Percentiles rank a stretch among this genome's conserved stretches.
phyloP scores from a whole-genome alignment of 2,113 vertebrate genomes.

The Phodopus roborovskii region DNA sequence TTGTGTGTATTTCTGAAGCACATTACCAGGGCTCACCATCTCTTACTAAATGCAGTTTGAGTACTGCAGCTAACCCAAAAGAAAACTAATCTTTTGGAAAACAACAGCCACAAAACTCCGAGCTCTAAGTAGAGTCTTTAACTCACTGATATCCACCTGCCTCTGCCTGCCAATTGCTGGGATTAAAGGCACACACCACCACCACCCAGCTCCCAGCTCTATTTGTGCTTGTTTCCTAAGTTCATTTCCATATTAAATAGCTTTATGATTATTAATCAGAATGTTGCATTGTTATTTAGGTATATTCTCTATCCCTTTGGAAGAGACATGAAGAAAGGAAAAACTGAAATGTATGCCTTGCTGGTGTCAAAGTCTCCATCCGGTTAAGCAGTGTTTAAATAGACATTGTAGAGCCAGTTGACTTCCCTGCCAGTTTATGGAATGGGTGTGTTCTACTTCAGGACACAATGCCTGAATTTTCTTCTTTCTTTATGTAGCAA shows the following conservation, averaged over 20 bases:
- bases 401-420: neutral
- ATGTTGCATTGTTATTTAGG: neutral
- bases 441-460: neutral
- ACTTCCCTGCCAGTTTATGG: neutral
- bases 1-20: neutral
- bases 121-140: neutral
- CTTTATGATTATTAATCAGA: neutral
- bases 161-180: too few relatives aligned
- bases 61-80: neutral
- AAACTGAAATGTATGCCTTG: neutral
- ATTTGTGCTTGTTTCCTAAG: neutral
- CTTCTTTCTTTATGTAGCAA: neutral
- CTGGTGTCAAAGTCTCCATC: neutral
- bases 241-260: constrained; percentile 5
- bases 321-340: neutral
- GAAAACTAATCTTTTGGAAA: constrained; percentile 11
- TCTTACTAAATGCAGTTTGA: constrained; percentile 42
- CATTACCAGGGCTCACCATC: neutral
- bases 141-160: too few relatives aligned
- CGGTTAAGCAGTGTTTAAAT: neutral
- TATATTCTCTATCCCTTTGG: neutral
- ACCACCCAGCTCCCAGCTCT: neutral
- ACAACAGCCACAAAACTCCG: neutral
- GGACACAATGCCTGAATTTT: neutral
- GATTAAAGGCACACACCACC: too few relatives aligned